Evolutionary conservation across 2,797 vertebrate species (phyloP).

Genomic region (Glossophaga mutica): DNA sequence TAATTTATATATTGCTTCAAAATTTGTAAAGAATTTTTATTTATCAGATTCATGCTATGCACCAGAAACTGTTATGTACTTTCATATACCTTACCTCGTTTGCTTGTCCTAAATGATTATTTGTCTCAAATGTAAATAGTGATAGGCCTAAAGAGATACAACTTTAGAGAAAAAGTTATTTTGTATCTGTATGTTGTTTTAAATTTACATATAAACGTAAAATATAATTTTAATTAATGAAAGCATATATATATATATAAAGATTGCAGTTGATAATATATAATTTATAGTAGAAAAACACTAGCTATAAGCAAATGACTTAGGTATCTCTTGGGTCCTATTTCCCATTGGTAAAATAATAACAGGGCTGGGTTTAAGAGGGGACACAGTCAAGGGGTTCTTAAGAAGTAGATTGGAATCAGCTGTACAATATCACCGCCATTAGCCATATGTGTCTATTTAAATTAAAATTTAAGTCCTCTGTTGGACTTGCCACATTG

Average conservation of each 20-base stretch:
- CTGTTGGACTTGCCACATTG: neutral
- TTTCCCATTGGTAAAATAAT: slow-evolving; percentile 24
- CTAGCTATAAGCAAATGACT: neutral
- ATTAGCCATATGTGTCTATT: neutral
- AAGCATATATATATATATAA: neutral
- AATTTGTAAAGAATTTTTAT: neutral
- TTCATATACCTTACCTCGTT: neutral
- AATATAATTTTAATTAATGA: neutral
- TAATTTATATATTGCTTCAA: slow-evolving; percentile 1
- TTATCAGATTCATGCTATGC: neutral
- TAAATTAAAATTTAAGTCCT: neutral
- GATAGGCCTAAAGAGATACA: neutral
- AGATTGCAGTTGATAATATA: neutral
- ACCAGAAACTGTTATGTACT: neutral
- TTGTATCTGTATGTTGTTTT: neutral
- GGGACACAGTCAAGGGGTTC: neutral
- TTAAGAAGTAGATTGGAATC: slow-evolving; percentile 2
- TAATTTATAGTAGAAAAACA: neutral
- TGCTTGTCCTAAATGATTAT: neutral
- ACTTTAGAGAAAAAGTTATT: slow-evolving; percentile 21
- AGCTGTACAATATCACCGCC: neutral
- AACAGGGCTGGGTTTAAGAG: neutral
- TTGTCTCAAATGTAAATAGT: slow-evolving; percentile 14
- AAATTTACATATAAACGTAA: slow-evolving; percentile 27
- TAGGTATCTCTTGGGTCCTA: neutral